These are phyloP conservation scores for Brenthis hecate DNA, from an alignment of 2,888 invertebrate species.

Conservation along the genomic window DNA sequence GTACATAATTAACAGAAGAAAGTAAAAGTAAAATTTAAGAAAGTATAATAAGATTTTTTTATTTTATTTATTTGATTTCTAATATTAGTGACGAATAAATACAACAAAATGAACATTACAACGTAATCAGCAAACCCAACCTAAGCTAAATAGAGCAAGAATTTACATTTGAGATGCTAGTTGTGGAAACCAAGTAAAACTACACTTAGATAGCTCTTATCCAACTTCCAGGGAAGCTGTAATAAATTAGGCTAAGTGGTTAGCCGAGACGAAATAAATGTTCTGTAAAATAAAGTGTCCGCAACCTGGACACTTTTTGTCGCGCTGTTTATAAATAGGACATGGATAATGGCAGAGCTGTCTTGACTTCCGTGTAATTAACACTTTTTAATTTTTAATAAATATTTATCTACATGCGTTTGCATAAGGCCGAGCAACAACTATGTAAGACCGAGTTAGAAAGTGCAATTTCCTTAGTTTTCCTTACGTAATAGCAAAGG, in stretches of 20 bases:
- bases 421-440: too few relatives aligned
- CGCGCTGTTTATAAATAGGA: not conserved
- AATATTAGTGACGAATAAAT: not conserved
- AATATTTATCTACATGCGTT: too few relatives aligned
- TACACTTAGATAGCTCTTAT: conserved; percentile 32
- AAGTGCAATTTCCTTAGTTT: too few relatives aligned
- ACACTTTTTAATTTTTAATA: too few relatives aligned
- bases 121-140: conserved; percentile 11
- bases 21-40: too few relatives aligned
- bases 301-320: conserved; percentile 25
- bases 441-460: too few relatives aligned
- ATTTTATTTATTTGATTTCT: too few relatives aligned
- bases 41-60: too few relatives aligned
- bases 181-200: conserved; percentile 24
- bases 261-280: conserved; percentile 48
- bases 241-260: conserved; percentile 51
- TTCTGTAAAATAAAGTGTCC: conserved; percentile 49
- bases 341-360: not conserved
- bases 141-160: conserved; percentile 5
- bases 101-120: not conserved
- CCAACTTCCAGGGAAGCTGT: conserved; percentile 28
- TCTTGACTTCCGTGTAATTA: too few relatives aligned
- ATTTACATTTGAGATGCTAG: conserved; percentile 20
- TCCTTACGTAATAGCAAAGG: too few relatives aligned
- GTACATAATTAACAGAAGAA: too few relatives aligned